Percentiles rank a stretch among this genome's conserved stretches.
Evolutionary conservation across 2,113 vertebrate genomes (phyloP).

Genomic region (Pterocles orientalis): DNA sequence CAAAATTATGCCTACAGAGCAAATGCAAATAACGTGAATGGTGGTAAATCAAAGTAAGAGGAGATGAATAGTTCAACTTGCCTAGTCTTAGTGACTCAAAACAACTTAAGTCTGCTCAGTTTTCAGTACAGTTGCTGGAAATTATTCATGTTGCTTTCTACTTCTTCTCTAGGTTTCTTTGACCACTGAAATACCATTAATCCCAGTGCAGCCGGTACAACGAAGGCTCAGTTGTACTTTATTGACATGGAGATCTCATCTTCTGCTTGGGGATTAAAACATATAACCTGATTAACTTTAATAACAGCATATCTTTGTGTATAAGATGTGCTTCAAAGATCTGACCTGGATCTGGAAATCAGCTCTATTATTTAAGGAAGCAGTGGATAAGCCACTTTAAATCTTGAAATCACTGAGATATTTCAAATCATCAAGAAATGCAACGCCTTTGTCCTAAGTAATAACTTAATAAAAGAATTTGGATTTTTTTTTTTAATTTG

Average conservation of each 20-base stretch:
- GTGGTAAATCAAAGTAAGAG: background rate
- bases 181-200: conserved; percentile 22
- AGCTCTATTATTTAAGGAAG: background rate
- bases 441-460: background rate
- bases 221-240: background rate
- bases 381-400: background rate
- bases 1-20: background rate
- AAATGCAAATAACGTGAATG: background rate
- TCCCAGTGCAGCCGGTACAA: background rate
- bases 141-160: conserved; percentile 22
- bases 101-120: background rate
- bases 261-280: background rate
- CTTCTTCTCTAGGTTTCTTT: background rate
- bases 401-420: background rate
- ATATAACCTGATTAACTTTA: background rate
- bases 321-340: background rate
- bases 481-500: background rate
- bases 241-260: background rate
- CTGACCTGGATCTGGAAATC: background rate
- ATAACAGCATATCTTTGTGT: background rate
- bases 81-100: background rate
- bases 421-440: background rate
- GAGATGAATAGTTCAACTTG: background rate
- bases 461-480: background rate
- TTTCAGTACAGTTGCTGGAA: conserved; percentile 26